Evolutionary conservation across 2,888 invertebrate species (phyloP).

Genomic region (Drosophila maculinotata): DNA sequence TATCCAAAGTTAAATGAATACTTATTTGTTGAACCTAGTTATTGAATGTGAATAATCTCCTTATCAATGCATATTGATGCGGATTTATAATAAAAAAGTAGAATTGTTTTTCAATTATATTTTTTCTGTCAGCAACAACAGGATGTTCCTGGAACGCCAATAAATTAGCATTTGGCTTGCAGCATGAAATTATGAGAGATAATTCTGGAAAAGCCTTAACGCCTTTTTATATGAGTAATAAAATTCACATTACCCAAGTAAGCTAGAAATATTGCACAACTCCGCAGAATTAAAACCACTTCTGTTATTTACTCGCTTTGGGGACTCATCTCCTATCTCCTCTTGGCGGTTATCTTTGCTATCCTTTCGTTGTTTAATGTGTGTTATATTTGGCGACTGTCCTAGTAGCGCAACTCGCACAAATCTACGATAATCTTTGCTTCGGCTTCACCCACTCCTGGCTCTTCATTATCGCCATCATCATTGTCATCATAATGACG

Average conservation of each 20-base stretch:
- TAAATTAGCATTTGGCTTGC: too few species aligned
- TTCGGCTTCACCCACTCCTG: conserved; percentile 18
- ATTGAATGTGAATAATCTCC: too few species aligned
- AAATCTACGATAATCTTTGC: conserved; percentile 6
- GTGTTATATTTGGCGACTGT: conserved; percentile 1
- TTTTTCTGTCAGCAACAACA: too few species aligned
- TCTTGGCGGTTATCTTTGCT: background rate
- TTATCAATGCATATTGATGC: too few species aligned
- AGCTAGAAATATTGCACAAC: background rate
- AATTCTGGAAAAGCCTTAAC: background rate
- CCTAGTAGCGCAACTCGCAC: conserved; percentile 1
- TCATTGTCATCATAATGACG: conserved; percentile 36
- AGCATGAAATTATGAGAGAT: too few species aligned
- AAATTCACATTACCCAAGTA: background rate
- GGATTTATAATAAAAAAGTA: background rate
- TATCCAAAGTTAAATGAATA: too few species aligned
- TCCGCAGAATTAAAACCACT: background rate
- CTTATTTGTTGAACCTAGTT: too few species aligned
- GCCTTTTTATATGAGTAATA: too few species aligned
- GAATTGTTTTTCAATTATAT: too few species aligned
- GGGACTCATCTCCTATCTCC: background rate
- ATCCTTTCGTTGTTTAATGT: background rate
- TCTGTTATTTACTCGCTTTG: background rate
- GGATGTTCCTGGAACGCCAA: too few species aligned
- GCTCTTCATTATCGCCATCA: conserved; percentile 7